phyloP scores from a whole-genome alignment of 2,113 vertebrate species.

The Etheostoma spectabile region DNA sequence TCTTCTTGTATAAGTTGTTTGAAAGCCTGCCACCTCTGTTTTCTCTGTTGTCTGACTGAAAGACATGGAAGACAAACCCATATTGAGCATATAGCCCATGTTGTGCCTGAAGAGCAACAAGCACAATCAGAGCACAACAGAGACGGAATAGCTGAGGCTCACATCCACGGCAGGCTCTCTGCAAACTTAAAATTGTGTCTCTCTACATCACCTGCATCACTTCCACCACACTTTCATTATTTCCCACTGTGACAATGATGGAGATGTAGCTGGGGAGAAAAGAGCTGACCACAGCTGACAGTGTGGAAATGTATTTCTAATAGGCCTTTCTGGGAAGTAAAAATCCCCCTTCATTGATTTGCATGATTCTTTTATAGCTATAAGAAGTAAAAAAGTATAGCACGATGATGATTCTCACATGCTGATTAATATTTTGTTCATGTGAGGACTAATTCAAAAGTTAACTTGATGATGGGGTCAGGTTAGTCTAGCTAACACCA shows the following conservation, averaged over 20 bases:
- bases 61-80: not conserved
- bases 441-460: too few relatives aligned
- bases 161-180: slow-evolving; percentile 5
- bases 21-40: not conserved
- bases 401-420: not conserved
- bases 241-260: not conserved
- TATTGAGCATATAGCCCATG: not conserved
- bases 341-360: not conserved
- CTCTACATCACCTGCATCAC: not conserved
- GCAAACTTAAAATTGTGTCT: slow-evolving; percentile 6
- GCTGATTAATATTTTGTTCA: not conserved
- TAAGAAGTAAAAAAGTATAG: not conserved
- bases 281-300: not conserved
- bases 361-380: not conserved
- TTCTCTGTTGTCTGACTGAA: slow-evolving; percentile 1
- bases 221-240: not conserved
- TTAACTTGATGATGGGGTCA: too few relatives aligned
- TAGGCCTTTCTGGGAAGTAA: not conserved
- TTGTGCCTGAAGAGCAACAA: slow-evolving; percentile 4
- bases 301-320: not conserved
- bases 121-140: not conserved
- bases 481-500: too few relatives aligned
- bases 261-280: not conserved
- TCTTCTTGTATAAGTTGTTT: not conserved
- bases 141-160: not conserved